Evolutionary conservation across 2,797 vertebrate species (phyloP).

Genomic region (Gambusia yucatana): DNA sequence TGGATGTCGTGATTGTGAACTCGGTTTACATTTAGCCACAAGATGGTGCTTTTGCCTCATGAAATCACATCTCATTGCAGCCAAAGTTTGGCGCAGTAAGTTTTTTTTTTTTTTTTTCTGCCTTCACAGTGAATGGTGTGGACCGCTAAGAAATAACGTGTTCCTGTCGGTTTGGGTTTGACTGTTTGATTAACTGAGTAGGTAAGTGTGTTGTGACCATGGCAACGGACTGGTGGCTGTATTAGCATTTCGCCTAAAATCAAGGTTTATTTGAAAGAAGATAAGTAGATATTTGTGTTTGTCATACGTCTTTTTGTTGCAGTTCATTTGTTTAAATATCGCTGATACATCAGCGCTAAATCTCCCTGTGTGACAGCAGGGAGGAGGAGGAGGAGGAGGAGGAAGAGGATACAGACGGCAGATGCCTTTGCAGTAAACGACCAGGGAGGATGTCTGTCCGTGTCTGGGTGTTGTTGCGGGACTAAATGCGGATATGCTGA

Average conservation of each 20-base stretch:
- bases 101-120: not conserved
- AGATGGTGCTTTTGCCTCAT: constrained; percentile 30
- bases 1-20: not conserved
- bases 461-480: constrained; percentile 37
- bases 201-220: constrained; percentile 50
- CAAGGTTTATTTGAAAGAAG: not conserved
- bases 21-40: constrained; percentile 14
- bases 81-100: constrained; percentile 6
- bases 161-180: not conserved
- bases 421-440: constrained; percentile 74
- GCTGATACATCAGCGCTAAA: not conserved
- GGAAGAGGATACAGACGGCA: constrained; percentile 26
- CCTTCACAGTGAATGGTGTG: not conserved
- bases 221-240: constrained; percentile 52
- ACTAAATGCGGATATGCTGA: constrained; percentile 33
- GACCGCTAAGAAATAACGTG: not conserved
- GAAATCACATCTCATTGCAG: not conserved
- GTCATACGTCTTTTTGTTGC: not conserved
- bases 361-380: constrained; percentile 25
- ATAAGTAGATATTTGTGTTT: not conserved
- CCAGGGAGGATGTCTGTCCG: constrained; percentile 43
- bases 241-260: not conserved
- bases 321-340: not conserved
- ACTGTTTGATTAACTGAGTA: constrained; percentile 12
- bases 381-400: constrained; percentile 8